A percentile compares a stretch with the other conserved stretches of the same genome.
Conservation (phyloP, 2,797 vertebrate genomes). For the Linurgus olivaceus region DNA sequence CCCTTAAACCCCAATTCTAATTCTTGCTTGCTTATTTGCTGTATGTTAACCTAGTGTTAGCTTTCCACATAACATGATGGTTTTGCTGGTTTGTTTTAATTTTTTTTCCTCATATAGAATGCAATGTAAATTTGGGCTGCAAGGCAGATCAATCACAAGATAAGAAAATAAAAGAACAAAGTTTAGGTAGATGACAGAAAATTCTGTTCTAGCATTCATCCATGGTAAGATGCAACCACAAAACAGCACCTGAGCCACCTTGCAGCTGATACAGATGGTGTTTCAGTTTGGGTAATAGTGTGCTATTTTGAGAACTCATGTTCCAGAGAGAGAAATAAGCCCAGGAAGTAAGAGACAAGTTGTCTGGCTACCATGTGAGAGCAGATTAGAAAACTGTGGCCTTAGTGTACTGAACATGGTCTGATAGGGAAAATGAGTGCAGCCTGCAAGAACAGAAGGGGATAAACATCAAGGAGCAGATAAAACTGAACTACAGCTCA, state of each 20-base stretch:
- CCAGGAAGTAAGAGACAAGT: background rate
- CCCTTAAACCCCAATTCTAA: rapidly evolving
- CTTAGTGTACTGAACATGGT: background rate
- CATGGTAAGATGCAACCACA: background rate
- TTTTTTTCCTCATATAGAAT: background rate
- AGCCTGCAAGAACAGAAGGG: background rate
- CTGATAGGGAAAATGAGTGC: background rate
- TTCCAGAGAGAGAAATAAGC: background rate
- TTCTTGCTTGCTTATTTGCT: background rate
- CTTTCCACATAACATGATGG: background rate
- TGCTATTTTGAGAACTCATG: background rate
- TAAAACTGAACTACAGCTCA: background rate
- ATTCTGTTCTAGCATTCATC: background rate
- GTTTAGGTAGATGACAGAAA: background rate
- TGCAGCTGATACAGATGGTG: background rate
- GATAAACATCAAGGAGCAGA: background rate
- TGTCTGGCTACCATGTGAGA: background rate
- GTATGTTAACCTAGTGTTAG: background rate
- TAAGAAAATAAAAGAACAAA: background rate
- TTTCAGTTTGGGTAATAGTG: background rate
- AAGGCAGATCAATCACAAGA: background rate
- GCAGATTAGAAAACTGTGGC: background rate
- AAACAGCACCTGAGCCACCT: background rate
- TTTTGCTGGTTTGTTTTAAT: background rate
- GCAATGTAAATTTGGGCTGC: background rate